Evolutionary conservation across 2,797 vertebrate genomes (phyloP).

Genomic region (Trachops cirrhosus): DNA sequence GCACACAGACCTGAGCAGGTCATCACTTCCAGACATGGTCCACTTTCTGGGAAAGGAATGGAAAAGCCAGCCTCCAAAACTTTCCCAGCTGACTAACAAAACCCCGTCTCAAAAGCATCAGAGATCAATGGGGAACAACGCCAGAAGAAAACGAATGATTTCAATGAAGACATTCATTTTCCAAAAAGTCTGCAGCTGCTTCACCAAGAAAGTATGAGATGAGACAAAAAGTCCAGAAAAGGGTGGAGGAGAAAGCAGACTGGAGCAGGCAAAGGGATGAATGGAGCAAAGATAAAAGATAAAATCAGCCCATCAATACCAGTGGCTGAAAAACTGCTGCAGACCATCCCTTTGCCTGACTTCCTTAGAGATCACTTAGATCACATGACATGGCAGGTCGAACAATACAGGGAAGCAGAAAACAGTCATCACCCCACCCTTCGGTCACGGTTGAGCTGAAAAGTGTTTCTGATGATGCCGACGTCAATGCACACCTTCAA

Average conservation of each 20-base stretch:
- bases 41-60: neutral
- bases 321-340: rapidly evolving
- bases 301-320: rapidly evolving
- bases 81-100: neutral
- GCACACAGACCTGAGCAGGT: rapidly evolving
- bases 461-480: neutral
- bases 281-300: neutral
- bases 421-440: rapidly evolving
- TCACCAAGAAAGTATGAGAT: neutral
- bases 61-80: neutral
- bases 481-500: too few relatives aligned
- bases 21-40: rapidly evolving
- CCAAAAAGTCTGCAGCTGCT: neutral
- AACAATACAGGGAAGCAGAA: too few relatives aligned
- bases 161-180: neutral
- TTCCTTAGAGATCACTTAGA: rapidly evolving
- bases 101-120: neutral
- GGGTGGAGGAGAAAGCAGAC: neutral
- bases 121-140: neutral
- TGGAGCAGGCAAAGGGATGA: rapidly evolving
- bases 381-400: rapidly evolving
- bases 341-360: rapidly evolving
- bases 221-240: neutral
- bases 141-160: neutral
- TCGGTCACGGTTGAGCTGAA: neutral